Evolutionary conservation across 2,113 vertebrate species (phyloP).

Genomic region (Semnopithecus entellus): DNA sequence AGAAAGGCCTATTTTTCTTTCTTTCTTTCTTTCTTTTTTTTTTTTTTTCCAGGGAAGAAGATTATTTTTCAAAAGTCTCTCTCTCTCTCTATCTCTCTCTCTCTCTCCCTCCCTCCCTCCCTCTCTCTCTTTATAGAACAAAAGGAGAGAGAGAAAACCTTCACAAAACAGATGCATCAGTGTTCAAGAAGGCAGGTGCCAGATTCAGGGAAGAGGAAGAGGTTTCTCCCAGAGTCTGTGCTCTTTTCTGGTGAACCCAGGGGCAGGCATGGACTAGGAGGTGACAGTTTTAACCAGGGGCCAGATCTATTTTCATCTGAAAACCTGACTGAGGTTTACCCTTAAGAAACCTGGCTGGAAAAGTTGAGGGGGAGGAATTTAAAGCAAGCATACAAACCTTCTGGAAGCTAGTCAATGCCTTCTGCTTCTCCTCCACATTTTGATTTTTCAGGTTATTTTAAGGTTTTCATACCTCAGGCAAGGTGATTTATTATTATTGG

Average conservation of each 20-base stretch:
- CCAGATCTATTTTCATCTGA: not conserved
- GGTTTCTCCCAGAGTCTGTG: not conserved
- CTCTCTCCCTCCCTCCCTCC: not conserved
- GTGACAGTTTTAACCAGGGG: not conserved
- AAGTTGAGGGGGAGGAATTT: constrained; percentile 39
- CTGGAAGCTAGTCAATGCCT: constrained; percentile 21
- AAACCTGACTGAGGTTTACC: not conserved
- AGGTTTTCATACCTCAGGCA: constrained; percentile 67
- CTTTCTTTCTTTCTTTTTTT: not conserved
- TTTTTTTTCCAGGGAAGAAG: not conserved
- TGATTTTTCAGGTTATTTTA: constrained; percentile 74
- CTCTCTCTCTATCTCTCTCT: constrained; percentile 28
- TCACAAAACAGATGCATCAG: constrained; percentile 26
- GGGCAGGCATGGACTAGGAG: fast-evolving
- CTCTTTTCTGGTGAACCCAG: not conserved
- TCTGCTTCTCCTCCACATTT: constrained; percentile 52
- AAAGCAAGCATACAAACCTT: constrained; percentile 29
- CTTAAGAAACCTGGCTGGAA: constrained; percentile 12
- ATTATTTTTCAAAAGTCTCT: not conserved
- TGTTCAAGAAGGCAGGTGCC: not conserved
- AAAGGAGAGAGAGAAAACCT: constrained; percentile 34
- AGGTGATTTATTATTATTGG: constrained; percentile 78
- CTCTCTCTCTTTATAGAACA: constrained; percentile 54
- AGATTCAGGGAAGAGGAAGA: not conserved
- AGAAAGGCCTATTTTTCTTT: constrained; percentile 50